Percentiles rank a stretch among this genome's conserved stretches.
phyloP scores from a whole-genome alignment of 2,888 invertebrate species.

The Dexiosoma caninum region DNA sequence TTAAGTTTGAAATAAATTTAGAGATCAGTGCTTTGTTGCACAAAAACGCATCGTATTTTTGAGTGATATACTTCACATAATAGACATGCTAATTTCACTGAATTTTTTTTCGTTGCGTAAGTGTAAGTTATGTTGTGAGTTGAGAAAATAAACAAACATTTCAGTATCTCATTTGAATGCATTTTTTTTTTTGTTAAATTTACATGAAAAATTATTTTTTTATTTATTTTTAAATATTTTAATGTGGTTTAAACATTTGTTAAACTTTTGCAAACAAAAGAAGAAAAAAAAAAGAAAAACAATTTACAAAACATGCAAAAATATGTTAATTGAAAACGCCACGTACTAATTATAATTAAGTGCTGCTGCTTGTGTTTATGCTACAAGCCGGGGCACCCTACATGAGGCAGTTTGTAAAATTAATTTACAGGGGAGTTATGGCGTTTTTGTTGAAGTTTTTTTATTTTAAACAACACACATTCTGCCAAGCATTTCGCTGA shows the following conservation, averaged over 20 bases:
- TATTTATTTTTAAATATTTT: slow-evolving; percentile 11
- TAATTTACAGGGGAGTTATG: too few species aligned
- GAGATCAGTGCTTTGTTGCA: too few species aligned
- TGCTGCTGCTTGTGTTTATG: background rate
- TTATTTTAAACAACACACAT: too few species aligned
- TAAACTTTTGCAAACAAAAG: background rate
- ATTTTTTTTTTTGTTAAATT: background rate
- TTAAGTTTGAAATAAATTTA: background rate
- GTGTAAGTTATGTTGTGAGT: too few species aligned
- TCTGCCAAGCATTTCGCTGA: too few species aligned
- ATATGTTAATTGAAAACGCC: slow-evolving; percentile 33
- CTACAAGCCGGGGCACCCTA: background rate
- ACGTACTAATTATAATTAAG: slow-evolving; percentile 24
- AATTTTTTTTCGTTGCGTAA: too few species aligned
- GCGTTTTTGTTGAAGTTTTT: too few species aligned
- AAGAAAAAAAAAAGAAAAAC: background rate
- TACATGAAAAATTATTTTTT: background rate
- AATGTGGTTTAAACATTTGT: slow-evolving; percentile 2
- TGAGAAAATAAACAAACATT: too few species aligned
- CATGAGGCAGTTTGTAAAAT: background rate
- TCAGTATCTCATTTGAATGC: too few species aligned
- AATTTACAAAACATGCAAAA: slow-evolving; percentile 5
- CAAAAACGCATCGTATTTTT: too few species aligned
- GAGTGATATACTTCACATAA: too few species aligned
- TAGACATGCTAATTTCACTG: too few species aligned